These are phyloP conservation scores for Drosophila tristis DNA, from an alignment of 1,140 invertebrate genomes.

Conservation along the genomic window DNA sequence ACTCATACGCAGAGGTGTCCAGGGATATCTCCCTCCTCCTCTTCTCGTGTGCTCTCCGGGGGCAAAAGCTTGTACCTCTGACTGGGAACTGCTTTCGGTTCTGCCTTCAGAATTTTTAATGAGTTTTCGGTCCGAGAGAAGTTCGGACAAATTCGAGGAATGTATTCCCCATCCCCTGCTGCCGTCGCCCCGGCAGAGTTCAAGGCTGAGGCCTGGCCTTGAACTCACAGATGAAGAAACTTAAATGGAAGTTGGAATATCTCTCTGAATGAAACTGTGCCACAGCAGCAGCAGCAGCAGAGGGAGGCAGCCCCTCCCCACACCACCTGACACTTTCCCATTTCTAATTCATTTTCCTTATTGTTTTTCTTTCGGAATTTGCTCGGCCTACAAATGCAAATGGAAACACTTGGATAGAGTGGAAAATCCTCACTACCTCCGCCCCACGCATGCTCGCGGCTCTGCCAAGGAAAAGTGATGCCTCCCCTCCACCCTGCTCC, in stretches of 20 bases:
- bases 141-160: constrained; percentile 28
- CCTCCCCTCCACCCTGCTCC: background rate
- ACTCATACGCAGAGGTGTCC: constrained; percentile 34
- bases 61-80: constrained; percentile 7
- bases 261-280: constrained; percentile 1
- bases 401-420: constrained; percentile 22
- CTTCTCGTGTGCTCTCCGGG: background rate
- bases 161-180: constrained; percentile 2
- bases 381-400: constrained; percentile 52
- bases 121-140: constrained; percentile 25
- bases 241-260: constrained; percentile 2
- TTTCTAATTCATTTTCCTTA: constrained; percentile 13
- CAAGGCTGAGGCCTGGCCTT: constrained; percentile 38
- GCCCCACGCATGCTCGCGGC: constrained; percentile 19
- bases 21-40: too few species aligned
- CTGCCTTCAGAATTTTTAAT: constrained; percentile 37
- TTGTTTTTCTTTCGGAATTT: constrained; percentile 21
- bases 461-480: constrained; percentile 9
- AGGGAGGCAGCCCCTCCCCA: background rate
- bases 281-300: background rate
- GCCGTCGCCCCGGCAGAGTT: constrained; percentile 7
- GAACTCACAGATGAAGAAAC: constrained; percentile 39
- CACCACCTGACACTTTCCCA: constrained; percentile 9
- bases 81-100: constrained; percentile 33
- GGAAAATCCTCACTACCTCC: constrained; percentile 15